Evolutionary conservation across 2,888 invertebrate genomes (phyloP).

Genomic region (Acleris cristana): DNA sequence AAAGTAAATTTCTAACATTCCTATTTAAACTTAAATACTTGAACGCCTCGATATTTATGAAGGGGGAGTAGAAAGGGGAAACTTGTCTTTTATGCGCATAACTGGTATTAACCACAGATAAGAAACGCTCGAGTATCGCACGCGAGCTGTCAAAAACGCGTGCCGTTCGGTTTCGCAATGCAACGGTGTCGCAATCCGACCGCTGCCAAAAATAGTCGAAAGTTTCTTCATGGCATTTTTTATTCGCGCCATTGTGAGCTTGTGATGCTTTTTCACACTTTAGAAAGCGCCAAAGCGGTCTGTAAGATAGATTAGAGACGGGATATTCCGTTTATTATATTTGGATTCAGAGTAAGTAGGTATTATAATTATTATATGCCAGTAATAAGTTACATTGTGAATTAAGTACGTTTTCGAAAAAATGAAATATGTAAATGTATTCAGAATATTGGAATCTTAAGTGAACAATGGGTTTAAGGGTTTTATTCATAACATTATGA

Average conservation of each 20-base stretch:
- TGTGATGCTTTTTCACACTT: conserved; percentile 23
- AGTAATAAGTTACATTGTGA: no score
- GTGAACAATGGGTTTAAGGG: neutral
- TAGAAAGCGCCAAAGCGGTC: conserved; percentile 21
- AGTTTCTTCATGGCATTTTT: conserved; percentile 54
- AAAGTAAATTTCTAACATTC: neutral
- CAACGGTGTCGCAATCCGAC: conserved; percentile 67
- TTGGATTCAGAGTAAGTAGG: neutral
- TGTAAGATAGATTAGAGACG: neutral
- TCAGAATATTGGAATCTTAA: no score
- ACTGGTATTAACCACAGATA: conserved; percentile 15
- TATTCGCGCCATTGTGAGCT: conserved; percentile 16
- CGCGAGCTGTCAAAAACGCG: conserved; percentile 36
- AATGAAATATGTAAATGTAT: neutral
- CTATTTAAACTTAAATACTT: conserved; percentile 16
- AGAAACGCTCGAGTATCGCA: conserved; percentile 11
- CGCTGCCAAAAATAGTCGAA: conserved; percentile 72
- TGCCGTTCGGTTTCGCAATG: conserved; percentile 50
- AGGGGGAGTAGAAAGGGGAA: conserved; percentile 10
- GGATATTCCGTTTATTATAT: neutral
- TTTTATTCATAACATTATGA: neutral
- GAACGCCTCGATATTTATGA: conserved; percentile 1
- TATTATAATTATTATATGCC: neutral
- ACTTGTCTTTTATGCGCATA: conserved; percentile 10
- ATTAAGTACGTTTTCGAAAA: no score